Conservation (phyloP, 1,140 invertebrate genomes). For the Phenacoccus solenopsis region DNA sequence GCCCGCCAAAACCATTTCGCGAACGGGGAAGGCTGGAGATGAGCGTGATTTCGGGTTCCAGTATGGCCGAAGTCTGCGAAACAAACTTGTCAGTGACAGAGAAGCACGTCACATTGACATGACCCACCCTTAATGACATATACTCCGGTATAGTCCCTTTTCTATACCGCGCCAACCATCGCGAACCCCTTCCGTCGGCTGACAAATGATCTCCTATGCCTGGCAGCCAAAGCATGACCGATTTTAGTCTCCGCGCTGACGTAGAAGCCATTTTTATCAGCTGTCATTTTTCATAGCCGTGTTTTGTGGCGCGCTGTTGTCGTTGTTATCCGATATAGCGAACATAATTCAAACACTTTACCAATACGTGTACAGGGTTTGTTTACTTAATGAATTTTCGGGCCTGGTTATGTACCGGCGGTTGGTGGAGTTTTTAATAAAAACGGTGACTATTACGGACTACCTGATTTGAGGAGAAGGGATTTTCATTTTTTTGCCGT, state of each 20-base stretch:
- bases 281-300: constrained; percentile 6
- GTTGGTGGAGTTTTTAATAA: no score
- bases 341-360: neutral
- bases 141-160: constrained; percentile 6
- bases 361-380: neutral
- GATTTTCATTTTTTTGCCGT: no score
- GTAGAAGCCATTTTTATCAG: constrained; percentile 14
- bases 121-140: constrained; percentile 16
- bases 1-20: neutral
- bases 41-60: constrained; percentile 9
- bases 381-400: no score
- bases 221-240: constrained; percentile 15
- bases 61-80: constrained; percentile 11
- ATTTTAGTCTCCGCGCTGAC: neutral
- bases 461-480: no score
- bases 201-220: constrained; percentile 8
- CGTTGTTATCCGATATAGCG: neutral
- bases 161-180: neutral
- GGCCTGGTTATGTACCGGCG: no score
- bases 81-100: constrained; percentile 17
- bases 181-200: neutral
- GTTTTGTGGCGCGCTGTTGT: no score
- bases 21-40: neutral
- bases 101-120: constrained; percentile 16
- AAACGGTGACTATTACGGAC: no score